These are phyloP conservation scores for Chrysocyon brachyurus DNA, from an alignment of 2,797 vertebrate genomes.

Conservation along the genomic window DNA sequence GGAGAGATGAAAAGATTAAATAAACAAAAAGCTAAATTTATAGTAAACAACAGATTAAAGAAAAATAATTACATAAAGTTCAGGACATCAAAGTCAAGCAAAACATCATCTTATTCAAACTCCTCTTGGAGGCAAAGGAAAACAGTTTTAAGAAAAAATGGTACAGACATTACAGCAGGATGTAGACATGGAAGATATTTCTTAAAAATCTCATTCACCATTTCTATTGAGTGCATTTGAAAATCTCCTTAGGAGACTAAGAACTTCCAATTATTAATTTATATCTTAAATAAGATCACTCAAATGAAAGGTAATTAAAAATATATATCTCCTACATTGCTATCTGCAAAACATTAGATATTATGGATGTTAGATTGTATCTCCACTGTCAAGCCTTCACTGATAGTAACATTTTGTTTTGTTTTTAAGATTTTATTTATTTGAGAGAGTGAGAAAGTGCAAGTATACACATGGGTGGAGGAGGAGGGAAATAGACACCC, in stretches of 20 bases:
- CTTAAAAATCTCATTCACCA: conserved; percentile 76
- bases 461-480: background rate
- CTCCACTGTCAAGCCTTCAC: background rate
- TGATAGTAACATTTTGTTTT: background rate
- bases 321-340: background rate
- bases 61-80: background rate
- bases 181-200: conserved; percentile 93
- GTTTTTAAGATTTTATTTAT: background rate
- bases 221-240: conserved; percentile 27
- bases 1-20: background rate
- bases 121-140: conserved; percentile 92
- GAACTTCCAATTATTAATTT: background rate
- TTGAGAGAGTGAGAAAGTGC: background rate
- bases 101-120: background rate
- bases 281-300: background rate
- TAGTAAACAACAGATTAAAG: background rate
- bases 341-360: background rate
- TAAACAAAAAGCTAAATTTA: background rate
- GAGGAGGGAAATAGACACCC: background rate
- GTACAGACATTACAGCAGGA: conserved; percentile 96
- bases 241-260: conserved; percentile 57
- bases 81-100: background rate
- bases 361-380: background rate
- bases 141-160: conserved; percentile 97
- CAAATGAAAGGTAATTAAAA: background rate